A percentile compares a stretch with the other conserved stretches of the same genome.
Conservation (phyloP, 2,888 invertebrate species). For the Pristionchus japonicus region DNA sequence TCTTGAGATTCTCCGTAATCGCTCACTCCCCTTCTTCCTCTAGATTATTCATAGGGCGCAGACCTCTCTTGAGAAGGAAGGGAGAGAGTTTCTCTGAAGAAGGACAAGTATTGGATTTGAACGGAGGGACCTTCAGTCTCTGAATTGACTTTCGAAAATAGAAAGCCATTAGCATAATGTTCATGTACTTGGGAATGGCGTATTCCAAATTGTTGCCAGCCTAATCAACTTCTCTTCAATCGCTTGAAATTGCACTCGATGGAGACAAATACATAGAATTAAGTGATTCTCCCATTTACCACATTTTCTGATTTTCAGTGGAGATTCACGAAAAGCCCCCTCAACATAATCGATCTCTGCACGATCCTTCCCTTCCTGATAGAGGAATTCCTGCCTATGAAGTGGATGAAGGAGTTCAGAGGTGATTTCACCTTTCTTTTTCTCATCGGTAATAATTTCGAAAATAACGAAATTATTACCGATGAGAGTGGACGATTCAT, state of each 20-base stretch:
- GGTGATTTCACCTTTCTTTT: too few relatives aligned
- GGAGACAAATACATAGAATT: too few relatives aligned
- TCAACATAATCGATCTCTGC: constrained; percentile 72
- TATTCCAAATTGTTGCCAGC: too few relatives aligned
- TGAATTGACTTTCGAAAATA: constrained; percentile 48
- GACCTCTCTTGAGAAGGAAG: not conserved
- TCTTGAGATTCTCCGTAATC: constrained; percentile 3
- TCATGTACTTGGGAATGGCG: not conserved
- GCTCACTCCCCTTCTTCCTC: not conserved
- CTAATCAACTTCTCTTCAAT: too few relatives aligned
- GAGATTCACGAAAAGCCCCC: constrained; percentile 66
- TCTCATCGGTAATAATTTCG: too few relatives aligned
- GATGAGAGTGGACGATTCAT: not conserved
- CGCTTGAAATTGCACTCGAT: too few relatives aligned
- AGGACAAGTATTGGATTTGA: not conserved
- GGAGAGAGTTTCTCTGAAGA: not conserved
- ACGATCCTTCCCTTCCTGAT: constrained; percentile 68
- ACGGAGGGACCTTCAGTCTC: constrained; percentile 41
- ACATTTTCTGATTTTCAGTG: too few relatives aligned
- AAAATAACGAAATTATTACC: too few relatives aligned
- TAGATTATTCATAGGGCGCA: constrained; percentile 21
- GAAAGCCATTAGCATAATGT: not conserved
- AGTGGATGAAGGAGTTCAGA: constrained; percentile 65
- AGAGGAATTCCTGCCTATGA: constrained; percentile 62
- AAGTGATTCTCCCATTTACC: too few relatives aligned